Evolutionary conservation across 2,113 vertebrate genomes (phyloP).

Genomic region (Cynocephalus volans): DNA sequence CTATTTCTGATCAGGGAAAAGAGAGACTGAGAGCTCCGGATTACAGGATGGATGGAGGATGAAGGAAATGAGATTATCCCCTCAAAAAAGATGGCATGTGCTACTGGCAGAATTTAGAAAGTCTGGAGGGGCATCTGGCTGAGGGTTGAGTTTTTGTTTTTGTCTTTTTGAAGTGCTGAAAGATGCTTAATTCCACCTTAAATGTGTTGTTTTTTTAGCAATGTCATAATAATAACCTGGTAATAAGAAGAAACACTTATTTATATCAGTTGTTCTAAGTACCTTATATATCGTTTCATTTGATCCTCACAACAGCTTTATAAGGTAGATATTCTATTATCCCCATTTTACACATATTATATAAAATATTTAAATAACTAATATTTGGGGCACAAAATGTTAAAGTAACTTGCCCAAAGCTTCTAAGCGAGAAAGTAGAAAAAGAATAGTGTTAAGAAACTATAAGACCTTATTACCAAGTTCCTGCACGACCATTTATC

Average conservation of each 20-base stretch:
- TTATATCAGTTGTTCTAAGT: not conserved
- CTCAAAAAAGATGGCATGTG: not conserved
- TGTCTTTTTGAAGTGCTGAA: not conserved
- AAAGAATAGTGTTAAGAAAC: not conserved
- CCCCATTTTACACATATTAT: not conserved
- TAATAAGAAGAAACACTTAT: conserved; percentile 35
- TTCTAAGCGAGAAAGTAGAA: not conserved
- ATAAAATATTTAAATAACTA: too few species aligned
- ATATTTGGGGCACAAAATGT: not conserved
- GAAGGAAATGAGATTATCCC: not conserved
- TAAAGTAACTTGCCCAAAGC: not conserved
- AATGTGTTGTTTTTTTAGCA: not conserved
- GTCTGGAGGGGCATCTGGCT: not conserved
- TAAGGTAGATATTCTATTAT: not conserved
- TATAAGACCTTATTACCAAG: conserved; percentile 15
- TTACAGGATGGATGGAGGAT: not conserved
- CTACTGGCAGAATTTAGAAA: conserved; percentile 1
- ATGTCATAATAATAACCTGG: not conserved
- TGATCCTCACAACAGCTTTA: conserved; percentile 4
- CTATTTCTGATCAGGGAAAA: conserved; percentile 40
- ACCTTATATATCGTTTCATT: not conserved
- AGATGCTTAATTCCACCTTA: not conserved
- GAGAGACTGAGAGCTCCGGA: not conserved
- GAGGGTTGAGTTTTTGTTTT: not conserved
- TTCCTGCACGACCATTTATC: not conserved